A percentile compares a stretch with the other conserved stretches of the same genome.
Conservation (phyloP, 2,797 vertebrate species). For the Antrozous pallidus region DNA sequence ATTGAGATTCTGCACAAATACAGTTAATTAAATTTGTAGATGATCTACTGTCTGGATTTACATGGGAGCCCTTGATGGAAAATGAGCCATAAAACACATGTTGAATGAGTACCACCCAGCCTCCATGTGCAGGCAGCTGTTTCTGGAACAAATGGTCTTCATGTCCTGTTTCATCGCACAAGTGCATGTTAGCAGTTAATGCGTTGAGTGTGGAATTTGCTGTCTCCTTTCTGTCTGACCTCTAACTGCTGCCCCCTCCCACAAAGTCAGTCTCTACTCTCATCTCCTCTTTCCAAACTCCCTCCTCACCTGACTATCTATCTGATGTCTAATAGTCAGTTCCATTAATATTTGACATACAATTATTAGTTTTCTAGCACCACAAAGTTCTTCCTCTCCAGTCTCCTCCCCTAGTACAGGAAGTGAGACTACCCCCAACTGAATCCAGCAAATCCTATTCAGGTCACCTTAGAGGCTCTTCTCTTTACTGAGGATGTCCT, state of each 20-base stretch:
- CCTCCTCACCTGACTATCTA: background rate
- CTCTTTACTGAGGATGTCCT: background rate
- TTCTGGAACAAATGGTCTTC: background rate
- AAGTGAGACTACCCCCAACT: background rate
- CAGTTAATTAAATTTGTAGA: slow-evolving; percentile 79
- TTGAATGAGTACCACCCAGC: slow-evolving; percentile 36
- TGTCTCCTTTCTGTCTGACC: background rate
- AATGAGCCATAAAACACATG: slow-evolving; percentile 31
- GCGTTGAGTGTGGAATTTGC: background rate
- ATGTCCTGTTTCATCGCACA: slow-evolving; percentile 35
- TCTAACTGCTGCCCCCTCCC: background rate
- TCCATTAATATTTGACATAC: background rate
- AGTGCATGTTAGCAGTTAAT: background rate
- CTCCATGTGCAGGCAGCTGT: background rate
- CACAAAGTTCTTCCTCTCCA: background rate
- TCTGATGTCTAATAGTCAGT: background rate
- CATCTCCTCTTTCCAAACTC: background rate
- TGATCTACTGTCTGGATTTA: slow-evolving; percentile 70
- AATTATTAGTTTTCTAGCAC: background rate
- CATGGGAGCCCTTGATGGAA: slow-evolving; percentile 61
- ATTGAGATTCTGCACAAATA: slow-evolving; percentile 79
- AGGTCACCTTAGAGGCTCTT: background rate
- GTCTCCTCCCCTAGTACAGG: background rate
- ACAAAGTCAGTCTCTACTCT: background rate
- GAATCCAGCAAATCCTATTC: background rate